phyloP scores from a whole-genome alignment of 2,888 invertebrate genomes.

The Pseudococcus viburni region DNA sequence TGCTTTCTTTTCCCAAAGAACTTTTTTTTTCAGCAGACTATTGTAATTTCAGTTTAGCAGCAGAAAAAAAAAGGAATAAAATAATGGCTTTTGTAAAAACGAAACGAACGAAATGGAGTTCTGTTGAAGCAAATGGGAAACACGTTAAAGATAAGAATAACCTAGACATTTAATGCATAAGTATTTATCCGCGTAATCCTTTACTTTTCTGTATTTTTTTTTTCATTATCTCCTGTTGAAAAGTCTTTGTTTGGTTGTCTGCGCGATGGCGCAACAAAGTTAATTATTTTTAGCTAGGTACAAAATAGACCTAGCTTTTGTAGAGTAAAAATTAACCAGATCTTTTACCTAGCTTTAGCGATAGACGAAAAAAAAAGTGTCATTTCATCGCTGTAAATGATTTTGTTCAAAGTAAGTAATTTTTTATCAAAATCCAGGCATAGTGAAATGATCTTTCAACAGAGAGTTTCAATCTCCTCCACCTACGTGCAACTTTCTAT shows the following conservation, averaged over 20 bases:
- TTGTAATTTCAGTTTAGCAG: slow-evolving; percentile 1
- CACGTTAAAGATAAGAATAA: slow-evolving; percentile 32
- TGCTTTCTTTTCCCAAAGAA: background rate
- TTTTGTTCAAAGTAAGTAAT: too few relatives aligned
- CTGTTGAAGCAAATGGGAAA: slow-evolving; percentile 11
- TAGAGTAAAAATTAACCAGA: background rate
- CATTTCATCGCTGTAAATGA: too few relatives aligned
- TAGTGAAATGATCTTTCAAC: too few relatives aligned
- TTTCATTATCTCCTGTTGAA: slow-evolving; percentile 16
- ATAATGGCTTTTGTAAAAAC: slow-evolving; percentile 6
- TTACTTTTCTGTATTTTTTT: background rate
- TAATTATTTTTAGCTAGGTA: background rate
- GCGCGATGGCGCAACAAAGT: background rate
- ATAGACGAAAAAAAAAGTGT: too few relatives aligned
- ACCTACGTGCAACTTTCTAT: too few relatives aligned
- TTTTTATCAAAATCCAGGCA: too few relatives aligned
- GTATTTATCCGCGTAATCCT: slow-evolving; percentile 6
- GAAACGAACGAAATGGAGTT: background rate
- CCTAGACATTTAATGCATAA: slow-evolving; percentile 16
- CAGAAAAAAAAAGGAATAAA: background rate
- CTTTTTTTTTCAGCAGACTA: background rate
- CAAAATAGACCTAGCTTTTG: background rate
- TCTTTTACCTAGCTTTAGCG: background rate
- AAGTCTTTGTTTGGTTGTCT: background rate
- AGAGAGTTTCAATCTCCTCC: too few relatives aligned